A percentile compares a stretch with the other conserved stretches of the same genome.
Evolutionary conservation across 2,113 vertebrate genomes (phyloP).

Genomic region (Ailuropoda melanoleuca): DNA sequence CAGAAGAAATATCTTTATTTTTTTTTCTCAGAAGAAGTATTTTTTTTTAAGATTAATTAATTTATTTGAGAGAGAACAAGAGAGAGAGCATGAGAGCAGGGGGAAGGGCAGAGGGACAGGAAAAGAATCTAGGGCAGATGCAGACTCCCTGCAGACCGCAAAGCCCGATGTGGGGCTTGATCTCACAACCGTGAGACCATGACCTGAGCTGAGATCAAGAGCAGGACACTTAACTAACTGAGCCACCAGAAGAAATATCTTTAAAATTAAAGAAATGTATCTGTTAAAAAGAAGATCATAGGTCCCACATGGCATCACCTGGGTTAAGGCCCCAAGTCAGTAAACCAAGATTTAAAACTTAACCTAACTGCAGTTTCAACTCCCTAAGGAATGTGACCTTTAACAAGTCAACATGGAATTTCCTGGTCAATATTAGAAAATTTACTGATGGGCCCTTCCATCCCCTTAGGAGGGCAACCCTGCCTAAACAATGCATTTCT

Average conservation of each 20-base stretch:
- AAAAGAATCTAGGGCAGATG: too few relatives aligned
- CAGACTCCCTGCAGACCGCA: too few relatives aligned
- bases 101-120: not conserved
- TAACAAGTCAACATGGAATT: not conserved
- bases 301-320: not conserved
- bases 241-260: not conserved
- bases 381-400: not conserved
- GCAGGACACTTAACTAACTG: not conserved
- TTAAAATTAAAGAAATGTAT: constrained; percentile 44
- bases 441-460: not conserved
- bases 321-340: not conserved
- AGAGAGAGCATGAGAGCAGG: not conserved
- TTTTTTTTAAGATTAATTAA: not conserved
- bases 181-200: too few relatives aligned
- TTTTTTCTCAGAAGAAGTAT: too few relatives aligned
- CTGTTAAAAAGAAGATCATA: not conserved
- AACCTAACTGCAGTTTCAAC: not conserved
- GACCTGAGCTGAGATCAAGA: not conserved
- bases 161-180: too few relatives aligned
- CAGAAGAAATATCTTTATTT: not conserved
- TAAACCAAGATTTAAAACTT: not conserved
- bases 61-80: not conserved
- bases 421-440: not conserved
- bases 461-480: not conserved
- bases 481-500: not conserved